Evolutionary conservation across 2,113 vertebrate genomes (phyloP).

Genomic region (Pterophyllum scalare): DNA sequence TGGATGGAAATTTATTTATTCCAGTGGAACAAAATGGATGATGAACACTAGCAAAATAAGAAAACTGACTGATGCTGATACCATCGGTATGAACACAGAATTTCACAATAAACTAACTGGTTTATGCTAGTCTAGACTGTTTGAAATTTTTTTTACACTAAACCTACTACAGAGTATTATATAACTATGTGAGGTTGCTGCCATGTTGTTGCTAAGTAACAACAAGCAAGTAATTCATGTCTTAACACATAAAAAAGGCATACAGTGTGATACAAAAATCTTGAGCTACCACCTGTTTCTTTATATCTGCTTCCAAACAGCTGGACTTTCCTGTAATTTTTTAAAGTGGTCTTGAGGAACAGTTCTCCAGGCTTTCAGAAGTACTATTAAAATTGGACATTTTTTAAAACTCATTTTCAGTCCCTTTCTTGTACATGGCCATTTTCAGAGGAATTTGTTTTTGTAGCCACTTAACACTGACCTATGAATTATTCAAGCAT

Average conservation of each 20-base stretch:
- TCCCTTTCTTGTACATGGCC: background rate
- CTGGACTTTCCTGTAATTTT: background rate
- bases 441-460: background rate
- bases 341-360: background rate
- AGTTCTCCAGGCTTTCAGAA: background rate
- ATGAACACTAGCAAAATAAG: too few relatives aligned
- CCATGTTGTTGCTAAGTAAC: background rate
- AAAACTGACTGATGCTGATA: too few relatives aligned
- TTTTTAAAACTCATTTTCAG: too few relatives aligned
- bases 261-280: background rate
- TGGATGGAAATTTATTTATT: too few relatives aligned
- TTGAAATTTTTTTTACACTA: too few relatives aligned
- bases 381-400: background rate
- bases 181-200: too few relatives aligned
- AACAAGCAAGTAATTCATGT: background rate
- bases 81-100: too few relatives aligned
- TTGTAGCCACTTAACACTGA: background rate
- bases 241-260: background rate
- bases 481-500: background rate
- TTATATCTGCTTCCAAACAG: background rate
- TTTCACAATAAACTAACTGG: too few relatives aligned
- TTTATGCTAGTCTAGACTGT: too few relatives aligned
- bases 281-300: background rate
- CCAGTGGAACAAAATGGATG: too few relatives aligned
- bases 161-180: too few relatives aligned